These are phyloP conservation scores for Heliconius hermathena DNA, from an alignment of 1,140 invertebrate species.

Conservation along the genomic window DNA sequence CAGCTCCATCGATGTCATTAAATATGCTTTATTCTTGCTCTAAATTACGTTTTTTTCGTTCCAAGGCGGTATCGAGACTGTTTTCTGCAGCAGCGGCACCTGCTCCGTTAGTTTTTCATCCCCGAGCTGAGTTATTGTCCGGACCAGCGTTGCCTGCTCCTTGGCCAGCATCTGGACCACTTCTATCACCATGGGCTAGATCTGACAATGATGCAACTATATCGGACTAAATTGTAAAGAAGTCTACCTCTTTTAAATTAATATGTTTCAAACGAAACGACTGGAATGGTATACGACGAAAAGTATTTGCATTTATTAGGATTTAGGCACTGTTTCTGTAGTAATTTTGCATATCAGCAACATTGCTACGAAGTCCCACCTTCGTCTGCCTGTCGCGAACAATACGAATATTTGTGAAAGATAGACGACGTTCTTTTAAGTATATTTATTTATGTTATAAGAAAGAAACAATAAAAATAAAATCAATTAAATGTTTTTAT, in stretches of 20 bases:
- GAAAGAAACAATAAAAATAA: slow-evolving; percentile 21
- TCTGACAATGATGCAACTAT: slow-evolving; percentile 73
- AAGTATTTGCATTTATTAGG: slow-evolving; percentile 31
- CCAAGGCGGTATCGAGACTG: slow-evolving; percentile 66
- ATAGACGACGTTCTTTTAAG: slow-evolving; percentile 60
- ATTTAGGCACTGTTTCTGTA: slow-evolving; percentile 12
- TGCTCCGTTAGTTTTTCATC: slow-evolving; percentile 64
- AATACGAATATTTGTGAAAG: slow-evolving; percentile 53
- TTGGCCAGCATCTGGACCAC: slow-evolving; percentile 66
- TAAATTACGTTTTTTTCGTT: neutral
- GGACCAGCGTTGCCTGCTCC: slow-evolving; percentile 64
- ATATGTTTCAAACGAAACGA: slow-evolving; percentile 9
- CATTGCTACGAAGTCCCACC: slow-evolving; percentile 28
- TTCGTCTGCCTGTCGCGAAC: slow-evolving; percentile 69
- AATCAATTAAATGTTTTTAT: neutral
- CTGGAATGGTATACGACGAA: slow-evolving; percentile 14
- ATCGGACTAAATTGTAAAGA: slow-evolving; percentile 53
- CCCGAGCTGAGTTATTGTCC: slow-evolving; percentile 67
- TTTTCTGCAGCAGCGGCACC: slow-evolving; percentile 59
- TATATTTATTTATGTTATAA: slow-evolving; percentile 53
- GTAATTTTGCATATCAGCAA: slow-evolving; percentile 3
- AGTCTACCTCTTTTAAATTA: neutral
- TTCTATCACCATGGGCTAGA: slow-evolving; percentile 71
- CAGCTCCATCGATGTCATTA: neutral
- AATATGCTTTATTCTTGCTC: neutral